Evolutionary conservation across 2,888 invertebrate genomes (phyloP).

Genomic region (Hemaris fuciformis): DNA sequence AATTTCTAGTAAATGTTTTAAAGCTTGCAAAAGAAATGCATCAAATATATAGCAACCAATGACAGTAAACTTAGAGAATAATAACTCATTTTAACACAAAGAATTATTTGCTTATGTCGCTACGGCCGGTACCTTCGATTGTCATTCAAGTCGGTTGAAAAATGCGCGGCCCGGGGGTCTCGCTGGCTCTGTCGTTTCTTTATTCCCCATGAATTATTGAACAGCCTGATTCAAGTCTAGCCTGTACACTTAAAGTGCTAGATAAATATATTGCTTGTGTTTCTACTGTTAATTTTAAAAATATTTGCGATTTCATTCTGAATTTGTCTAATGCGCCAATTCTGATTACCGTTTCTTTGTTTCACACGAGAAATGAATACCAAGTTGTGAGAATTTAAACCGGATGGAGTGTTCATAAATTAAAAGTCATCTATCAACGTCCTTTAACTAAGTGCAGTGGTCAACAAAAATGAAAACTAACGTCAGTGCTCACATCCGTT

Average conservation of each 20-base stretch:
- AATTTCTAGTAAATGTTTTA: too few relatives aligned
- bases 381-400: not conserved
- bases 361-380: too few relatives aligned
- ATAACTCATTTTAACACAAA: conserved; percentile 52
- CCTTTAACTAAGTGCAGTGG: not conserved
- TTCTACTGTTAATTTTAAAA: not conserved
- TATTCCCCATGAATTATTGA: conserved; percentile 74
- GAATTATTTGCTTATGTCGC: conserved; percentile 54
- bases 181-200: conserved; percentile 58
- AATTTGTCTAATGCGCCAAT: not conserved
- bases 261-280: conserved; percentile 34
- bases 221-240: conserved; percentile 66
- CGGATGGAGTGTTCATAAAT: not conserved
- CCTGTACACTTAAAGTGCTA: conserved; percentile 30
- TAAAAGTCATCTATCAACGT: not conserved
- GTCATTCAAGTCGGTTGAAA: conserved; percentile 62
- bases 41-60: not conserved
- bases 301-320: not conserved
- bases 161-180: conserved; percentile 71
- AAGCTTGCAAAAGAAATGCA: too few relatives aligned
- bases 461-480: not conserved
- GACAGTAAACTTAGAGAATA: conserved; percentile 35
- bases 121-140: conserved; percentile 30
- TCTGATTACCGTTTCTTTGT: not conserved
- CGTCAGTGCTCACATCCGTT: not conserved